A percentile compares a stretch with the other conserved stretches of the same genome.
phyloP scores from a whole-genome alignment of 2,797 vertebrate genomes.

The Pitangus sulphuratus region DNA sequence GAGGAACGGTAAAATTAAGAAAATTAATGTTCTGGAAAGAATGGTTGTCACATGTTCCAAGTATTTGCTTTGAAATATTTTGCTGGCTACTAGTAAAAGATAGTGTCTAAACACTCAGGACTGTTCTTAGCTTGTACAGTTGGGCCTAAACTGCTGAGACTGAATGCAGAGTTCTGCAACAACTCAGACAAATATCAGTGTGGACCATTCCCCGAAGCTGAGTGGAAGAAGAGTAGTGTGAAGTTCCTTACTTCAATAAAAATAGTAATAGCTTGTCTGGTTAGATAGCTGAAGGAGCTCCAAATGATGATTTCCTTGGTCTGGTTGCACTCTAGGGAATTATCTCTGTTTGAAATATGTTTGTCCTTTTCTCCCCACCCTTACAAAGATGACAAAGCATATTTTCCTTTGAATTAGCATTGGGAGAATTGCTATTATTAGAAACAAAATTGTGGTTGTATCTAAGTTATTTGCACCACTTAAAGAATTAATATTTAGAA shows the following conservation, averaged over 20 bases:
- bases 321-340: background rate
- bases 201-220: background rate
- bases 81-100: background rate
- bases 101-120: background rate
- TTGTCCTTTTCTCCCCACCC: background rate
- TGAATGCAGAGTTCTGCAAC: background rate
- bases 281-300: slow-evolving; percentile 1
- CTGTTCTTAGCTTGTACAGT: background rate
- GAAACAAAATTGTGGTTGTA: background rate
- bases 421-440: background rate
- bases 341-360: slow-evolving; percentile 18
- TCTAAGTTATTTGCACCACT: background rate
- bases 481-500: background rate
- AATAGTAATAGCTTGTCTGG: background rate
- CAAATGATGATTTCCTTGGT: background rate
- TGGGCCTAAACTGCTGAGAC: background rate
- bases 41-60: background rate
- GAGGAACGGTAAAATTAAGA: background rate
- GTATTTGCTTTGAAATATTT: background rate
- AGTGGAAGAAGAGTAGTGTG: background rate
- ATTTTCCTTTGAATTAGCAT: background rate
- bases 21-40: background rate
- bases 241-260: background rate
- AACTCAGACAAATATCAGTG: background rate
- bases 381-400: slow-evolving; percentile 56